Evolutionary conservation across 1,140 invertebrate genomes (phyloP), one percentile per base, ranked within the genome.

Genomic region (Gryon sp.): DNA sequence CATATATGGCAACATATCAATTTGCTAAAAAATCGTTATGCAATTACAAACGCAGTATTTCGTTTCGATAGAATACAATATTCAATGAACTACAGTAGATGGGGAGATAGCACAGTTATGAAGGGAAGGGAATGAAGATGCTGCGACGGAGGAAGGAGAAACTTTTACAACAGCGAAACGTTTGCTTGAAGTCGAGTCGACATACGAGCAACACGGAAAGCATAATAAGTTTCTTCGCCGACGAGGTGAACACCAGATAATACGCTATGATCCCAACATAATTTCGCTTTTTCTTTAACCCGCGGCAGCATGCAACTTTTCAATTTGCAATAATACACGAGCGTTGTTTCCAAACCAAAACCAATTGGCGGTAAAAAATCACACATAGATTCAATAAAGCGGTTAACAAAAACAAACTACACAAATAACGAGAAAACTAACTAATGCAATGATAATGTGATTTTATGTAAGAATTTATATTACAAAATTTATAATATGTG

Each of bases 201-300:
- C 62, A 68, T 65, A 81, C 73, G 63, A 79, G 72, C 76, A 34
- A 7, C 40, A 45, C 73, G 60, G 78, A 82, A 81, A 83, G 83
- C 79, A 81, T 86, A 86, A 86, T 85, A 80, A 84, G 82, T 84
- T 84, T 84, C 82, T 84, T 84, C 82, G 80, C 79, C 62, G 75
- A 68, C 52, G 78, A 78, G 20, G 20, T 12, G 75, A 63, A 62
- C 76, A 68, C 77, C 53, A 77, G 74, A 69, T 80, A 77, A 80
- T 78, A 68, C 62, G 48, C 50, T 60, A 65, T 59, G 43, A 65
- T 59, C 46, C 18, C 57, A 22, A 55, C 48, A 48, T 48, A 32
- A 53, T 40, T 62, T 11, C 28, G 8, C 12, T 57, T 68, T 68
- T 50, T 53, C 14, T 19, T 20, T 5, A 15, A 8, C n/a, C 19